Conservation (phyloP, 2,797 vertebrate species). For the Fundulus diaphanus region DNA sequence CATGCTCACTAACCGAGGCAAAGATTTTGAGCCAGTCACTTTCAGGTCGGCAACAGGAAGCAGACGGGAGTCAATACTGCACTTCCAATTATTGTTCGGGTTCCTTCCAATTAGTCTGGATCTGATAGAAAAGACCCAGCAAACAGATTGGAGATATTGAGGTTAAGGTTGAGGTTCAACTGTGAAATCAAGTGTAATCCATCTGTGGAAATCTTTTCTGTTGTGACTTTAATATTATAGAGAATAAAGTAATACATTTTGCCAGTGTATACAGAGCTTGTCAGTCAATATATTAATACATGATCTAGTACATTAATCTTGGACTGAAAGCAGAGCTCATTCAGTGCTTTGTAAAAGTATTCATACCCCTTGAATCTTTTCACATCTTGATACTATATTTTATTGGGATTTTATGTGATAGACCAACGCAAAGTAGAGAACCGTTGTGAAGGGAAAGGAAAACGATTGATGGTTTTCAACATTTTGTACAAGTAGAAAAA, state of each 20-base stretch:
- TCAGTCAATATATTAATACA: background rate
- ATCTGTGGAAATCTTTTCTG: conserved; percentile 42
- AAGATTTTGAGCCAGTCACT: conserved; percentile 18
- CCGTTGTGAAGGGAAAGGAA: too few species aligned
- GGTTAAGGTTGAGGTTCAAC: conserved; percentile 31
- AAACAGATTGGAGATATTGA: conserved; percentile 38
- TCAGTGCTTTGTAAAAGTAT: background rate
- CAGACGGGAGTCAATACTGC: conserved; percentile 65
- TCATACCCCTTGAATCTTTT: background rate
- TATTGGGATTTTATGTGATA: background rate
- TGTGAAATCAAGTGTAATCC: conserved; percentile 39
- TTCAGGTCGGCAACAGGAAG: conserved; percentile 38
- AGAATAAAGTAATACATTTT: background rate
- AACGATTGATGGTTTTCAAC: too few species aligned
- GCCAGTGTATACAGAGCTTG: background rate
- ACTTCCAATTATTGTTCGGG: conserved; percentile 65
- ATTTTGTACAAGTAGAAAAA: too few species aligned
- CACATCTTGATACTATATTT: background rate
- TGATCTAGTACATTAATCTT: background rate
- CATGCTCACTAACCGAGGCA: background rate
- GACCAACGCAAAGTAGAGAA: background rate
- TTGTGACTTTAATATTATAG: background rate
- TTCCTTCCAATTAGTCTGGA: conserved; percentile 68
- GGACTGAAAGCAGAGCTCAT: background rate
- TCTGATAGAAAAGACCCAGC: conserved; percentile 57